phyloP scores from a whole-genome alignment of 2,797 vertebrate species.

The Tachyglossus aculeatus region DNA sequence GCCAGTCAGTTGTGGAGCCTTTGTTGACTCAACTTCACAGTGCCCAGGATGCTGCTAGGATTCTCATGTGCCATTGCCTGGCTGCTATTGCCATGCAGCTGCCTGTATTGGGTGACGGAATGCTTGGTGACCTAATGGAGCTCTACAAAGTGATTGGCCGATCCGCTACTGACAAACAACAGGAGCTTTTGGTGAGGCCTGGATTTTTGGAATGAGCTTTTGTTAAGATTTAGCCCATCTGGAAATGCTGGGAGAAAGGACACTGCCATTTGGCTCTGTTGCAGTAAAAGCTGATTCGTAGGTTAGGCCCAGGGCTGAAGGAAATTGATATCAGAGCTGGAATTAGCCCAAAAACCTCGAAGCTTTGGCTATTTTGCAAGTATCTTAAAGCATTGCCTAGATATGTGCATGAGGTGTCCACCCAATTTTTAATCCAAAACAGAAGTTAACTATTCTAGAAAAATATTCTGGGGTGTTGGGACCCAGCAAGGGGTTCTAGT shows the following conservation, averaged over 20 bases:
- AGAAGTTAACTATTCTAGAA: too few species aligned
- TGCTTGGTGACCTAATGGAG: conserved; percentile 93
- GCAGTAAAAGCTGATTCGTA: too few species aligned
- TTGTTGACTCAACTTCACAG: conserved; percentile 89
- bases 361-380: too few species aligned
- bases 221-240: background rate
- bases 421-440: too few species aligned
- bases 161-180: conserved; percentile 89
- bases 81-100: conserved; percentile 94
- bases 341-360: background rate
- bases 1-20: conserved; percentile 90
- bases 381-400: too few species aligned
- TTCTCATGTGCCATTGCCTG: conserved; percentile 92
- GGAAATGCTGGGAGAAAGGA: background rate
- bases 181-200: conserved; percentile 91
- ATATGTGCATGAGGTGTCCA: too few species aligned
- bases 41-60: conserved; percentile 85
- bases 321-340: background rate
- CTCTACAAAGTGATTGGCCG: conserved; percentile 88
- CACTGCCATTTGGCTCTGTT: background rate
- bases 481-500: too few species aligned
- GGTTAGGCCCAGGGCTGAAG: too few species aligned
- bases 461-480: too few species aligned
- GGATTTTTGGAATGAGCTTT: background rate
- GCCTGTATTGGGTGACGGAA: conserved; percentile 91